A percentile compares a stretch with the other conserved stretches of the same genome.
These are phyloP conservation scores for Plectrocnemia conspersa DNA, from an alignment of 1,140 invertebrate genomes.

Conservation along the genomic window DNA sequence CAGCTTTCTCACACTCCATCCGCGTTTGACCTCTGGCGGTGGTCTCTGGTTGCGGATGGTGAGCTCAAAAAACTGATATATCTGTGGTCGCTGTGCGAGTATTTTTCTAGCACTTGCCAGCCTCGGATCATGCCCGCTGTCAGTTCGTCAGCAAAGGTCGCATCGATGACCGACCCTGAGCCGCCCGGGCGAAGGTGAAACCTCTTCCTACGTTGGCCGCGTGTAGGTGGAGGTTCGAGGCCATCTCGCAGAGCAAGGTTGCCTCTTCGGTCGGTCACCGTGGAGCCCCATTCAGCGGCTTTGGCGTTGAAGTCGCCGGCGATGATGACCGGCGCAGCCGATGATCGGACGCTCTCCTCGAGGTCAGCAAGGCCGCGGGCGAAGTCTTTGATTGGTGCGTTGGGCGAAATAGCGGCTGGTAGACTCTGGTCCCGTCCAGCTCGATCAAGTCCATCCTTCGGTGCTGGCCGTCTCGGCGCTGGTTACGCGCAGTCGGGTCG, in stretches of 20 bases:
- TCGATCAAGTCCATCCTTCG: slow-evolving; percentile 14
- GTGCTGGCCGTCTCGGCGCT: not conserved
- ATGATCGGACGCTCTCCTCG: not conserved
- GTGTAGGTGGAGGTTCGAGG: slow-evolving; percentile 9
- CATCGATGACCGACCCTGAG: slow-evolving; percentile 24
- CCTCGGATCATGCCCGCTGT: not conserved
- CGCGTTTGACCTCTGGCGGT: not conserved
- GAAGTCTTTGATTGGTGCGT: not conserved
- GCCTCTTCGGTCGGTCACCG: slow-evolving; percentile 29
- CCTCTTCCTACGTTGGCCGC: slow-evolving; percentile 23
- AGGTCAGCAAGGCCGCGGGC: not conserved
- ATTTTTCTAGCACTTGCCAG: slow-evolving; percentile 18
- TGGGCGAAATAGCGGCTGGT: slow-evolving; percentile 29
- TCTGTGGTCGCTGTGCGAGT: slow-evolving; percentile 22
- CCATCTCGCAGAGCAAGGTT: slow-evolving; percentile 20
- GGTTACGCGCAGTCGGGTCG: not conserved
- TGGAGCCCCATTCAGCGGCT: slow-evolving; percentile 31
- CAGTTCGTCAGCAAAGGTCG: slow-evolving; percentile 24
- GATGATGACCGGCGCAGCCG: slow-evolving; percentile 17
- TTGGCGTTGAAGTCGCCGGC: slow-evolving; percentile 37
- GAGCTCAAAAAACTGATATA: slow-evolving; percentile 19
- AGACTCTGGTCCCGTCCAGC: slow-evolving; percentile 7
- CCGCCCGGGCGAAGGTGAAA: slow-evolving; percentile 23
- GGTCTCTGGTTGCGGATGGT: not conserved
- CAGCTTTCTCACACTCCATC: not conserved